A percentile compares a stretch with the other conserved stretches of the same genome.
These are phyloP conservation scores for Darevskia mixta DNA, from an alignment of 2,797 vertebrate species.

Conservation along the genomic window DNA sequence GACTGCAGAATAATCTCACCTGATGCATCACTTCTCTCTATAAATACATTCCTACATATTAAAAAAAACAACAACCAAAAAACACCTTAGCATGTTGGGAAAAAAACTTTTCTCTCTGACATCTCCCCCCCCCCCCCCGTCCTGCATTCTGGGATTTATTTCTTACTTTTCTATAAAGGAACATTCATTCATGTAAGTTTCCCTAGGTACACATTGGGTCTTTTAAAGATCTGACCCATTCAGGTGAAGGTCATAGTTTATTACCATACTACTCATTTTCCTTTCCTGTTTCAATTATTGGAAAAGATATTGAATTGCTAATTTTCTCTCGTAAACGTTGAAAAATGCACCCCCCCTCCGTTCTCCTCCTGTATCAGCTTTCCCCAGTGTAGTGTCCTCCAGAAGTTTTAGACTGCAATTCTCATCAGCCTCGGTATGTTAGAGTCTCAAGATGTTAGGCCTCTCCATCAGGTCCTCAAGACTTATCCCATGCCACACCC, in stretches of 20 bases:
- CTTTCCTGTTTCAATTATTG: constrained; percentile 43
- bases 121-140: too few species aligned
- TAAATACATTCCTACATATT: background rate
- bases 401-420: too few species aligned
- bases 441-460: too few species aligned
- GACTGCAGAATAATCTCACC: background rate
- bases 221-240: constrained; percentile 35
- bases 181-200: background rate
- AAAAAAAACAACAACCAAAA: too few species aligned
- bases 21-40: background rate
- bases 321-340: constrained; percentile 42
- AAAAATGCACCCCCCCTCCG: constrained; percentile 39
- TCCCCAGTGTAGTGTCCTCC: too few species aligned
- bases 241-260: constrained; percentile 49
- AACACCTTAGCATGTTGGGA: background rate
- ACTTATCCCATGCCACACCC: too few species aligned
- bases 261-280: constrained; percentile 45
- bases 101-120: background rate
- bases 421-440: too few species aligned
- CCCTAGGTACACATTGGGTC: constrained; percentile 23
- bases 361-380: constrained; percentile 22
- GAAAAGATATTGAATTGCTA: constrained; percentile 58
- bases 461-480: too few species aligned
- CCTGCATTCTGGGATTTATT: background rate
- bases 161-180: background rate